phyloP scores from a whole-genome alignment of 2,888 invertebrate genomes.

The Gasteruption jaculator region DNA sequence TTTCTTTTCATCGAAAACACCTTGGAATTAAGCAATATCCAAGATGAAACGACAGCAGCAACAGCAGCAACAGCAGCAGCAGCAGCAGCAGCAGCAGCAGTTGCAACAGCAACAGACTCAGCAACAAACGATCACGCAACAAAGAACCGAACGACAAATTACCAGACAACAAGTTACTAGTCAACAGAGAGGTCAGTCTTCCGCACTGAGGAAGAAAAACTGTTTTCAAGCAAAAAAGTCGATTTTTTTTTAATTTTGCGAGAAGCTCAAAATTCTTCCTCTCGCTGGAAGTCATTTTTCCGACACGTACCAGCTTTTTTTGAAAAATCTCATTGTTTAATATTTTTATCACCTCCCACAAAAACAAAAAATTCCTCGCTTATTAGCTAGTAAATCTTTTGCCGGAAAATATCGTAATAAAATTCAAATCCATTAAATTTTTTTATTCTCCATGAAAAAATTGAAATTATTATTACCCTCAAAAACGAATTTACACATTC shows the following conservation, averaged over 20 bases:
- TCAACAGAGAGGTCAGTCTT: conserved; percentile 69
- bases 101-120: conserved; percentile 52
- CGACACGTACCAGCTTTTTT: too few relatives aligned
- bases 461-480: too few relatives aligned
- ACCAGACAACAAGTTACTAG: conserved; percentile 70
- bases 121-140: conserved; percentile 54
- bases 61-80: conserved; percentile 42
- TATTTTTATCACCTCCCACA: too few relatives aligned
- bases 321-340: too few relatives aligned
- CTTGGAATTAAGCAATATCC: conserved; percentile 43
- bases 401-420: too few relatives aligned
- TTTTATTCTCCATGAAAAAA: too few relatives aligned
- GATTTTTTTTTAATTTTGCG: background rate
- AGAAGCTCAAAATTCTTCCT: background rate
- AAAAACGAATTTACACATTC: too few relatives aligned
- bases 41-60: conserved; percentile 69
- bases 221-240: background rate
- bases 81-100: conserved; percentile 53
- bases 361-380: too few relatives aligned
- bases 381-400: too few relatives aligned
- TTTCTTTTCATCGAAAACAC: conserved; percentile 16
- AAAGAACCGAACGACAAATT: conserved; percentile 73
- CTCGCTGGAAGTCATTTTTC: too few relatives aligned
- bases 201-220: background rate
- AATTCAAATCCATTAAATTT: too few relatives aligned